Base-by-base conservation (phyloP, 1,140 invertebrate genomes). In the Radopholus similis region DNA sequence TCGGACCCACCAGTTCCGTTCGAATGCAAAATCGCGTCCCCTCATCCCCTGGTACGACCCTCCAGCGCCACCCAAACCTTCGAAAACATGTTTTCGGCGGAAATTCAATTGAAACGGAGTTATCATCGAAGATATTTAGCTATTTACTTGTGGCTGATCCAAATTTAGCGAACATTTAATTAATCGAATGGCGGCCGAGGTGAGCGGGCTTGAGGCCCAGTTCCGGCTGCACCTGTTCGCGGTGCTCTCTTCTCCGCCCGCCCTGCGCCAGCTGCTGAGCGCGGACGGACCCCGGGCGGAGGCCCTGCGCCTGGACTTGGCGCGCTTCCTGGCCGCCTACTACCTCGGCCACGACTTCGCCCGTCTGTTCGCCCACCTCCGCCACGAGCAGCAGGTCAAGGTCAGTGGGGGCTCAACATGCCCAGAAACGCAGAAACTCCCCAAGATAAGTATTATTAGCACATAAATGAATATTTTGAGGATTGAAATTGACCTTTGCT, bases 191-290 rank as follows among this genome's bases (percentile, higher is more conserved):
- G 4, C 28, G 8, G n/a, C 32, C 13, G 1, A 2, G 18, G 42
- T 30, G 6, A 62, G 32, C 3, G 59, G 47, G 21, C 47, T 62
- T 21, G 59, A 62, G 9, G 59, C 59, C 4, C 6, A 34, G 28
- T 62, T 62, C 30, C 59, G 59, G 28, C 49, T 62, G 4, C 42
- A 40, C 6, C 18, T 62, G 28, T 62, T 62, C 35, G 28, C 59
- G 18, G 11, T 62, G 42, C 49, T 62, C 28, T 13, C 21, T 34
- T 47, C 28, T 4, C 13, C 42, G 2, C 21, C 42, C 18, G 40
- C 21, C 18, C 34, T 62, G 34, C 42, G 18, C 28, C 23, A 62
- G 32, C 21, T 62, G 4, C 21, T 62, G 21, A 32, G 34, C 1
- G 34, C 28, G 18, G 13, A 47, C 32, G 18, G 37, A 18, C 21